Evolutionary conservation across 2,113 vertebrate genomes (phyloP), one percentile per base, ranked within the genome.

Genomic region (Gopherus evgoodei): DNA sequence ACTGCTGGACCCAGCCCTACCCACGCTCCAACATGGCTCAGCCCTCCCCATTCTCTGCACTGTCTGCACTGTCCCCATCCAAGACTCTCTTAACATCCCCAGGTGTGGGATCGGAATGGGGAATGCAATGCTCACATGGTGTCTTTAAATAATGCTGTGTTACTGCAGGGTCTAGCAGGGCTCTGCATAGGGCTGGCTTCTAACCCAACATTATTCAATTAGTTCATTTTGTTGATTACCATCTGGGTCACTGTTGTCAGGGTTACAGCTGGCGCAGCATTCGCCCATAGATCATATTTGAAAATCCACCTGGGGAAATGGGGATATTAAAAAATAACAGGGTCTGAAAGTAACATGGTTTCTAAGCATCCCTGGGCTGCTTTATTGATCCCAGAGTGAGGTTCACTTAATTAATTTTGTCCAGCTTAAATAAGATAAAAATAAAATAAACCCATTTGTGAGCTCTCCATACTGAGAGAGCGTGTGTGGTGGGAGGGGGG

Each of bases 181-280:
- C 4, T 89, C 21, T 81, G 75, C 86, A 69, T 83, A 91, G 79
- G 86, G 9, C 84, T 54, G 91, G 16, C 84, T 92, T 76, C 54
- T 81, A 94, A 80, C 65, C 52, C 91, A 83, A 84, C n/a, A 31
- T 88, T 84, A 96, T 94, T 93, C 93, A 94, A 80, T 96, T 96
- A 97, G 87, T 90, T 79, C 84, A 65, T 81, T 89, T 92, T 88
- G 65, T 93, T 90, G 93, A 95, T 87, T 94, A 93, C 95, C 97
- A 91, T 78, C 75, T 94, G 94, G 90, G 88, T 93, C 91, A 35
- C 25, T 65, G 95, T 92, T 88, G 90, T 95, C 87, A 88, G 95
- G 93, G 86, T 90, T 94, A 91, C 89, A 93, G 94, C 87, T 92
- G 94, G 35, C 89, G 87, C 69, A 38, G 42, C 53, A 38, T 54